Evolutionary conservation across 2,797 vertebrate species (phyloP).

Genomic region (Pseudochromis fuscus): DNA sequence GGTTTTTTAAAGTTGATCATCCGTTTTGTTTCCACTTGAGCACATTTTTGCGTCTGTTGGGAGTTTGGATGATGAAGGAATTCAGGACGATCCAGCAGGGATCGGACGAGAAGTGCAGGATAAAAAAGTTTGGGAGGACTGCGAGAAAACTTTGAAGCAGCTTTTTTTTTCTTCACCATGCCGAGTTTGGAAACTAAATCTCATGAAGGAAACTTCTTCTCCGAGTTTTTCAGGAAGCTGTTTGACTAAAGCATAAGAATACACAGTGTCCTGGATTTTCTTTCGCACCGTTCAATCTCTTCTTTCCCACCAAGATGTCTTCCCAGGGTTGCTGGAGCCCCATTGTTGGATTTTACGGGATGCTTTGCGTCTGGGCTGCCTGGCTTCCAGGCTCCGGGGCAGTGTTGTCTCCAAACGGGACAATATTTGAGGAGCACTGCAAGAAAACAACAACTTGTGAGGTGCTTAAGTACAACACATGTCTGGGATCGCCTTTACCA

Average conservation of each 20-base stretch:
- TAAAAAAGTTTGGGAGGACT: conserved; percentile 69
- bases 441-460: conserved; percentile 91
- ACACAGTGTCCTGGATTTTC: not conserved
- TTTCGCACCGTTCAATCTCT: conserved; percentile 35
- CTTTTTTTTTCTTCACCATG: conserved; percentile 47
- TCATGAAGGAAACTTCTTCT: conserved; percentile 12
- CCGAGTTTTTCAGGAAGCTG: conserved; percentile 2
- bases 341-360: conserved; percentile 83
- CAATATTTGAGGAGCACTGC: conserved; percentile 85
- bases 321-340: conserved; percentile 74
- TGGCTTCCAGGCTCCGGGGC: conserved; percentile 61
- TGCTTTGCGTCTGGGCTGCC: conserved; percentile 79
- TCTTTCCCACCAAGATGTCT: conserved; percentile 84
- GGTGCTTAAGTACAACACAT: conserved; percentile 88
- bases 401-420: conserved; percentile 80
- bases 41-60: not conserved
- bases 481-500: conserved; percentile 92
- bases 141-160: conserved; percentile 54
- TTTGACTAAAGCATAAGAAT: conserved; percentile 4
- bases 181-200: conserved; percentile 44
- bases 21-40: not conserved
- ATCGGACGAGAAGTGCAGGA: conserved; percentile 53
- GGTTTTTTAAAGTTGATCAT: not conserved
- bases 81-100: conserved; percentile 31
- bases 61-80: conserved; percentile 65